Base-by-base conservation (phyloP, 2,888 invertebrate species). In the Philopedon plagiatum region DNA sequence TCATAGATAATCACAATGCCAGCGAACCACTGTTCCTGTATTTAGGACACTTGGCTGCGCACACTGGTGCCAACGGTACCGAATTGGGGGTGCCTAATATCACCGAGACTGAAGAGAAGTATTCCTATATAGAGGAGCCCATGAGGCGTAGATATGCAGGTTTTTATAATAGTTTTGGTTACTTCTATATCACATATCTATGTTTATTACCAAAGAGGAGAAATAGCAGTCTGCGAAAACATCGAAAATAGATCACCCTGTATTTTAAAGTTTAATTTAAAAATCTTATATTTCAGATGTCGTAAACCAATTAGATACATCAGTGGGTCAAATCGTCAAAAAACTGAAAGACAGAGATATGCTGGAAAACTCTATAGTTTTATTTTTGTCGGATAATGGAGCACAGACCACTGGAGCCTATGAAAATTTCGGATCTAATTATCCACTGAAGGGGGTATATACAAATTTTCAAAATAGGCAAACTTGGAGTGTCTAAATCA, bases 371-470 rank as follows among this genome's bases (percentile, higher is more conserved):
- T 93, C 95, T 0, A 90, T 98, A 51, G 88, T 98, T 63, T 85
- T 95, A 0, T 98, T 97, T 82, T 90, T 93, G 77, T 93, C 95
- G 9, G 98, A 97, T 83, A 97, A 97, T 82, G 96, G 96, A 0
- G 94, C 92, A 0, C 93, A 94, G 57, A 91, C 94, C 0, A 86
- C 88, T 67, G 95, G 94, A 0, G 79, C 71, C 56, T 90, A 91
- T 80, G 82, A 87, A 58, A 97, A 95, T 84, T 89, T 90, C 57
- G 94, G 91, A 8, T 93, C 93, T 15, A 94, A 94, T 85, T 93
- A 90, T 88, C 94, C 94, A n/a, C 83, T 94, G 9, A 88, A 92
- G 83, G 94, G 94, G 15, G 93, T 92, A 85, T 71, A 34, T 23
- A 21, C 15, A 29, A 29, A 5, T 29, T 29, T 29, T 29, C 7